Base-by-base conservation (phyloP, 2,113 vertebrate genomes). In the Megaptera novaeangliae region DNA sequence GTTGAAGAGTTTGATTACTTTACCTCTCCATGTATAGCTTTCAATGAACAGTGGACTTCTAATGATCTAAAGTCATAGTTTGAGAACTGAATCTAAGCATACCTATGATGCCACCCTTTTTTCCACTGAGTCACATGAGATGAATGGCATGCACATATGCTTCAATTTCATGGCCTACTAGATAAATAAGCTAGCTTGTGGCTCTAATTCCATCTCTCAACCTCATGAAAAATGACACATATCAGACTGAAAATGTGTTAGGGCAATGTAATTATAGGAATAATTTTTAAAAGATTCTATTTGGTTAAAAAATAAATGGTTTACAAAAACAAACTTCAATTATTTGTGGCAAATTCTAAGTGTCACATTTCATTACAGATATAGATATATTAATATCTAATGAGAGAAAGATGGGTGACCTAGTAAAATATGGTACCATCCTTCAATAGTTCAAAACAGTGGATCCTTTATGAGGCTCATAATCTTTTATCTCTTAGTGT, bases 231-330 rank as follows among this genome's bases (percentile, higher is more conserved):
- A 86, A 92, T 25, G 74, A 46, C 39, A 91, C 8, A 44, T 44
- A 90, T n/a, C 66, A 87, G 29, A 75, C 31, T 61, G 34, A 9
- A 81, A 90, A 77, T 89, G 52, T 46, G 18, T 90, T 84, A 88
- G 9, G 29, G 29, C 64, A 18, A 77, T 52, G 0, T 13, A 83
- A n/a, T 64, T 81, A 71, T 39, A 82, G 27, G 59, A 97, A 86
- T 90, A 49, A 2, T 94, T 68, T 71, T 64, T 44, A 29, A 75
- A n/a, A 64, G 25, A 89, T 61, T 81, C 52, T 72, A 57, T 91
- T 95, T 84, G 36, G 29, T 83, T 85, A 94, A 94, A 95, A 75
- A 94, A 83, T 20, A 81, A 83, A 52, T 92, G 44, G 44, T 72
- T 87, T 41, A 90, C 64, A 92, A 52, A 94, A 82, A 68, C 63